These are phyloP conservation scores for Coryphaenoides rupestris DNA, from an alignment of 2,113 vertebrate genomes.

Conservation along the genomic window DNA sequence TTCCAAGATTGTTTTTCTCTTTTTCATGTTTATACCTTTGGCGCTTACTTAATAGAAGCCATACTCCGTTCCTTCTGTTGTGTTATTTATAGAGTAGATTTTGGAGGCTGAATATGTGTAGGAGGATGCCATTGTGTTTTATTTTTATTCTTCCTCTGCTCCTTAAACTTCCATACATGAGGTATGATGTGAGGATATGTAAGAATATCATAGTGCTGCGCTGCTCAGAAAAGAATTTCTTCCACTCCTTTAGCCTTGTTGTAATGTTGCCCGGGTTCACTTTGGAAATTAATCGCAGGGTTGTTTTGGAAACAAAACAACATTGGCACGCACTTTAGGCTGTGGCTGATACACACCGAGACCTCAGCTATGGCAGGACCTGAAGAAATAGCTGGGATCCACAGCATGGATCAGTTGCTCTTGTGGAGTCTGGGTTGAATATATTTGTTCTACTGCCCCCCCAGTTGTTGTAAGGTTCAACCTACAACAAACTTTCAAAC, in stretches of 20 bases:
- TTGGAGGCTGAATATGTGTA: constrained; percentile 38
- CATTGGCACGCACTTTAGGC: too few relatives aligned
- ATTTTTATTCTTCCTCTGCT: not conserved
- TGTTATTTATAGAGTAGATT: constrained; percentile 20
- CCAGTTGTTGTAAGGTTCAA: too few relatives aligned
- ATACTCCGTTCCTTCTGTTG: constrained; percentile 3
- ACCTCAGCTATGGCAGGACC: too few relatives aligned
- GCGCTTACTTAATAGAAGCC: constrained; percentile 24
- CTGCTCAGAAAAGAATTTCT: not conserved
- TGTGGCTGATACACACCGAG: too few relatives aligned
- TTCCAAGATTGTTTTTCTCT: constrained; percentile 13
- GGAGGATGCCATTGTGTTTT: constrained; percentile 35
- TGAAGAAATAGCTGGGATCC: too few relatives aligned
- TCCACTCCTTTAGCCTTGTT: not conserved
- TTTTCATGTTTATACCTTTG: constrained; percentile 10
- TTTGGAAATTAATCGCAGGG: too few relatives aligned
- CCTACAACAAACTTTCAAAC: too few relatives aligned
- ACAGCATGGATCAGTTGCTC: too few relatives aligned
- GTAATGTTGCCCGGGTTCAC: too few relatives aligned
- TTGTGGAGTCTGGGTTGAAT: too few relatives aligned
- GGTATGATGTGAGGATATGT: not conserved
- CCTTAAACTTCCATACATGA: constrained; percentile 1
- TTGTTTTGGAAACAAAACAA: too few relatives aligned
- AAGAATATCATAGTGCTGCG: constrained; percentile 8
- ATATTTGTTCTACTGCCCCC: too few relatives aligned